Evolutionary conservation across 2,888 invertebrate genomes (phyloP), one percentile per base, ranked within the genome.

Genomic region (Disparrhopalites patrizii): DNA sequence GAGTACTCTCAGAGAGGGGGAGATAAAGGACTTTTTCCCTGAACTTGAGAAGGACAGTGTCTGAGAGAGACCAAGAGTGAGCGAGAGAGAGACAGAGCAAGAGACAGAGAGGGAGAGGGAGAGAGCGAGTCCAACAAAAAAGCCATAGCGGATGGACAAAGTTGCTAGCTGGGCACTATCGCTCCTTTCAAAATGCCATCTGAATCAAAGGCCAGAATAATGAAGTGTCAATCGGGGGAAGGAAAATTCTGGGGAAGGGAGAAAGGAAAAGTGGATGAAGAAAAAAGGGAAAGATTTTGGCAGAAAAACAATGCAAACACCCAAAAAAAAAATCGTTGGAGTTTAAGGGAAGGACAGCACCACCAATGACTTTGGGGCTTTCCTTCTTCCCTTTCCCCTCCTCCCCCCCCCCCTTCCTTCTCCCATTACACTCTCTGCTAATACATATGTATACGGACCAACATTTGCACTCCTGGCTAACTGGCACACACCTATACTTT

Each of bases 301-400:
- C 61, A 67, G 56, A 62, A 67, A 65, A 67, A 62, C 66, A 67
- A 62, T 67, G 66, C 66, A 67, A 67, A 67, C 66, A 67, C n/a
- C n/a, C n/a, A n/a, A n/a, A 58, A 67, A 61, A 62, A 52, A 30
- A 23, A 60, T 27, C 28, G 47, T 23, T 28, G 5, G 30, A 40
- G 40, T 40, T 40, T n/a, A 40, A 20, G 40, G 20, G 40, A 40
- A 40, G n/a, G 20, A 40, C n/a, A 18, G 40, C 40, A 18, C 40
- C 20, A 18, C n/a, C 20, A 20, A 33, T 54, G 20, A 27, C 52
- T n/a, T 28, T 52, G 25, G 10, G 15, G 18, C 33, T 23, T 18
- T 15, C 27, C 25, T 60, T 43, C 20, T 13, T 4, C 25, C 33
- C 38, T 30, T 55, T 18, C 55, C 10, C 23, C 15, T 36, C 10